Conservation (phyloP, 1,140 invertebrate genomes). For the Chironomus striatipennis region DNA sequence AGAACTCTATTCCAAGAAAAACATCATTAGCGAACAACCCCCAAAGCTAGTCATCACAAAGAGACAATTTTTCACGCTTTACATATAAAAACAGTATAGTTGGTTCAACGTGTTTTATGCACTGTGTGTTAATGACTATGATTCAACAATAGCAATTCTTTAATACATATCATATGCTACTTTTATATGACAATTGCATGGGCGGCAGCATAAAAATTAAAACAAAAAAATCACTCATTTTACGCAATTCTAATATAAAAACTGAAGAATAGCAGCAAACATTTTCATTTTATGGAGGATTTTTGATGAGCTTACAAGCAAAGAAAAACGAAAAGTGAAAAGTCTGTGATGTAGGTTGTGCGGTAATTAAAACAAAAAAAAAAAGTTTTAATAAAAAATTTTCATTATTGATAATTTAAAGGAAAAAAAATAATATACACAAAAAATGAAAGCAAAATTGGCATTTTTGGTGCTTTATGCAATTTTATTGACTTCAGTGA, state of each 20-base stretch:
- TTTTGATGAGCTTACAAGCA: neutral
- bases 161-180: neutral
- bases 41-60: too few relatives aligned
- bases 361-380: too few relatives aligned
- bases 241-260: constrained; percentile 9
- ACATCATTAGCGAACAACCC: too few relatives aligned
- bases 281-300: neutral
- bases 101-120: neutral
- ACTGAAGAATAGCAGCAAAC: neutral
- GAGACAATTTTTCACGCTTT: neutral
- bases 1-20: too few relatives aligned
- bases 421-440: neutral
- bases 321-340: neutral
- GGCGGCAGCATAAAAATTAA: too few relatives aligned
- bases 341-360: neutral
- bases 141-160: constrained; percentile 13
- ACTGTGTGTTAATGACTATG: neutral
- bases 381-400: too few relatives aligned
- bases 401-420: neutral
- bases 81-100: neutral
- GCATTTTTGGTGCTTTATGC: constrained; percentile 15
- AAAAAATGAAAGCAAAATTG: constrained; percentile 9
- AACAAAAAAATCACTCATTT: neutral
- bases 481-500: neutral
- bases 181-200: neutral